These are phyloP conservation scores for Gephyroberyx darwinii DNA, from an alignment of 2,797 vertebrate genomes.

Conservation along the genomic window DNA sequence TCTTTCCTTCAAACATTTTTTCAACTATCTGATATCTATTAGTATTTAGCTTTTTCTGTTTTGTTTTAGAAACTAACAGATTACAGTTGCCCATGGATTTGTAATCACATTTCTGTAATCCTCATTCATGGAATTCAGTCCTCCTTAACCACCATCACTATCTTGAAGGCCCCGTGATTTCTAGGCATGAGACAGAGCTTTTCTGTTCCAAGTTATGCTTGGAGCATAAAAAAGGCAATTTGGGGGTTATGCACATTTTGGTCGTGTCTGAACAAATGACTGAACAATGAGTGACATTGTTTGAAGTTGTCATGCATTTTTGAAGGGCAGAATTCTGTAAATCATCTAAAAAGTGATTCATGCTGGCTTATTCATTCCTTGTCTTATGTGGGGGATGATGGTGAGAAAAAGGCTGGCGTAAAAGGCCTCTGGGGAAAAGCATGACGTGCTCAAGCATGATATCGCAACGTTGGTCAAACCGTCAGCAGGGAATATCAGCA, in stretches of 20 bases:
- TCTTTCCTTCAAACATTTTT: constrained; percentile 16
- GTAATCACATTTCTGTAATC: constrained; percentile 42
- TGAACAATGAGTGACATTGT: constrained; percentile 27
- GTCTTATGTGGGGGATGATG: constrained; percentile 29
- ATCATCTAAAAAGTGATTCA: constrained; percentile 27
- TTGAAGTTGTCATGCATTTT: constrained; percentile 32
- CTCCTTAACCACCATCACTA: constrained; percentile 55
- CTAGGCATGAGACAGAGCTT: constrained; percentile 37
- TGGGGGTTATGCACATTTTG: constrained; percentile 22
- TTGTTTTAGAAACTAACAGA: not conserved
- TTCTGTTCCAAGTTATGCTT: constrained; percentile 55
- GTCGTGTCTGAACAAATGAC: constrained; percentile 29
- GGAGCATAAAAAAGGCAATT: constrained; percentile 15
- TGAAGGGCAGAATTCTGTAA: constrained; percentile 27
- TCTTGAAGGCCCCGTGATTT: constrained; percentile 51
- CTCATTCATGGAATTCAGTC: constrained; percentile 36
- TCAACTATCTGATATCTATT: constrained; percentile 2
- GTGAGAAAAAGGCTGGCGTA: not conserved
- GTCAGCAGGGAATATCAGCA: constrained; percentile 33
- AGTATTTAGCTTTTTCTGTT: constrained; percentile 4
- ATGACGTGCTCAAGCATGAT: constrained; percentile 41
- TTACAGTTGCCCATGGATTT: not conserved
- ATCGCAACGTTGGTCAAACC: constrained; percentile 60
- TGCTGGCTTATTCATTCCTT: constrained; percentile 19
- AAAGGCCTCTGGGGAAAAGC: constrained; percentile 35